Percentiles rank a stretch among this genome's conserved stretches.
phyloP scores from a whole-genome alignment of 2,888 invertebrate genomes.

The Euplagia quadripunctaria region DNA sequence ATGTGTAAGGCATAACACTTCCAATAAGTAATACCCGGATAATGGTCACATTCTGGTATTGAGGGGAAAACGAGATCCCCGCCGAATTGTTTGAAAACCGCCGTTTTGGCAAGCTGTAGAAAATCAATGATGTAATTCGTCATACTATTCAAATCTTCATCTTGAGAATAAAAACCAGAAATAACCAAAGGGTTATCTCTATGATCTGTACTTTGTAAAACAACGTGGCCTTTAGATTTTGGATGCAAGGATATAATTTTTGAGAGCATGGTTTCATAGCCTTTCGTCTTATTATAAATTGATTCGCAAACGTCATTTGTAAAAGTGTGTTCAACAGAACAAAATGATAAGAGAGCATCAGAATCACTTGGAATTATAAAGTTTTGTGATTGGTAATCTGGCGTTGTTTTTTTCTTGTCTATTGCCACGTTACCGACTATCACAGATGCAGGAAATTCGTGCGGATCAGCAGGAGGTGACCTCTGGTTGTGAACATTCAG shows the following conservation, averaged over 20 bases:
- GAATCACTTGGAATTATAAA: constrained; percentile 37
- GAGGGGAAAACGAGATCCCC: constrained; percentile 57
- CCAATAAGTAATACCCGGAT: constrained; percentile 28
- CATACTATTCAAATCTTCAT: constrained; percentile 79
- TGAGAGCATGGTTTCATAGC: constrained; percentile 39
- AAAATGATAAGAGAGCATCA: constrained; percentile 30
- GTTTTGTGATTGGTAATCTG: constrained; percentile 66
- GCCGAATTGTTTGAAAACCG: constrained; percentile 68
- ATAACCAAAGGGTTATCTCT: constrained; percentile 85
- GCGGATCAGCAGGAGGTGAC: constrained; percentile 61
- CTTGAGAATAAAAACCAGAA: constrained; percentile 85
- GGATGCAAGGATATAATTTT: constrained; percentile 66
- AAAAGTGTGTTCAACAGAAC: constrained; percentile 48
- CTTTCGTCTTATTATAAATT: constrained; percentile 36
- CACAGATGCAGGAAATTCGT: constrained; percentile 58
- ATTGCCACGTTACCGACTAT: constrained; percentile 78
- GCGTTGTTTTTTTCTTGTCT: constrained; percentile 83
- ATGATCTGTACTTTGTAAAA: constrained; percentile 85
- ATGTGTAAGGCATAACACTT: constrained; percentile 37
- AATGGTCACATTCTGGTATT: constrained; percentile 34
- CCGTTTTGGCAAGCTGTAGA: constrained; percentile 68
- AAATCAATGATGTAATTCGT: constrained; percentile 67
- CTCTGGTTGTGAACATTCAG: constrained; percentile 35
- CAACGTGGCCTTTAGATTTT: constrained; percentile 82
- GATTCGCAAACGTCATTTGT: constrained; percentile 50